Evolutionary conservation across 2,797 vertebrate genomes (phyloP), one percentile per base, ranked within the genome.

Genomic region (Sebastes itinus): DNA sequence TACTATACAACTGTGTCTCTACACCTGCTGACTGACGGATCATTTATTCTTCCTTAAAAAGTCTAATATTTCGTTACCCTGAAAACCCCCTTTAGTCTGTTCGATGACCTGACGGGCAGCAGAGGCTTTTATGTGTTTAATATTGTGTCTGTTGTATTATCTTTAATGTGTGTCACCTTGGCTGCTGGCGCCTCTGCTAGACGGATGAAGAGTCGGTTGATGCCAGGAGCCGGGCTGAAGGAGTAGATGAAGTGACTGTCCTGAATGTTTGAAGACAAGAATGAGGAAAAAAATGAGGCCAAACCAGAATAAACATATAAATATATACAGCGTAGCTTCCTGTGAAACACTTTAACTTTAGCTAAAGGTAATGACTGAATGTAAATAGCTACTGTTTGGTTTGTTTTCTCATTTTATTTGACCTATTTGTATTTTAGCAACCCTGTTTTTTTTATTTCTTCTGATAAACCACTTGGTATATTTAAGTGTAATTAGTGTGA

Each of bases 171-270:
- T 28, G 80, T 95, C 88, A 99, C 98, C 97, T 99, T 99, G 78
- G 98, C 98, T 85, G 96, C 93, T 46, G 98, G 97, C 2, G 96
- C 94, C 56, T 99, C 97, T 8, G 97, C 94, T 18, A 99, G 89
- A 58, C 98, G 96, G 89, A 99, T 97, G 86, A 98, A 99, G 81
- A 99, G 96, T 87, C 96, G 98, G 94, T 99, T 99, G 90, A 95
- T 86, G 75, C 98, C 98, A 87, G 94, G 94, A 63, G 94, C 89
- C 1, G 98, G 98, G 80, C 95, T 98, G 95, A 99, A 99, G 60
- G 98, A 99, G 94, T 99, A 99, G 95, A 99, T 98, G 95, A 99
- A 99, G 93, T 99, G 98, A 94, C 97, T 98, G 7, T 99, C 98
- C 98, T 99, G 77, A 49, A 83, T 25, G 10, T 66, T 76, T 58